These are phyloP conservation scores for Darevskia nairensis DNA, from an alignment of 2,797 vertebrate species.

Conservation along the genomic window DNA sequence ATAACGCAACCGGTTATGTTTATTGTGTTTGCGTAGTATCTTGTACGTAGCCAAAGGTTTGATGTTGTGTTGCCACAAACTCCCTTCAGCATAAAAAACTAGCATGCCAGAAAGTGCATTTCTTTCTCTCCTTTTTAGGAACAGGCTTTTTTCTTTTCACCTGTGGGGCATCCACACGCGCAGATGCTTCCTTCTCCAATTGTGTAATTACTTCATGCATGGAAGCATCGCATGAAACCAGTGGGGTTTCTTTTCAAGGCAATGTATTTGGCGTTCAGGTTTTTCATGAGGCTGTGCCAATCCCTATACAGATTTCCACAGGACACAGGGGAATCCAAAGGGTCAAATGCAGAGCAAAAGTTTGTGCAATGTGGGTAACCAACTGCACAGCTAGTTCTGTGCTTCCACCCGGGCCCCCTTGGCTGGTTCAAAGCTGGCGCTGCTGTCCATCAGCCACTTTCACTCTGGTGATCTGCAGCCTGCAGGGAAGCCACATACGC, in stretches of 20 bases:
- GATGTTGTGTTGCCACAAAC: not conserved
- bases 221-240: not conserved
- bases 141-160: not conserved
- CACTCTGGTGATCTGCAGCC: too few relatives aligned
- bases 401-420: not conserved
- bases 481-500: not conserved
- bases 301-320: not conserved
- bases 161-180: not conserved
- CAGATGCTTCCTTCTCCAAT: accelerated
- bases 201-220: not conserved
- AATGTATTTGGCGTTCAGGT: too few relatives aligned
- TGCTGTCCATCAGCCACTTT: not conserved
- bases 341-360: too few relatives aligned
- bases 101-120: not conserved
- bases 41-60: too few relatives aligned
- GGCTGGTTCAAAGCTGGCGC: too few relatives aligned
- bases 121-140: not conserved
- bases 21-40: too few relatives aligned
- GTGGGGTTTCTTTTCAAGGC: not conserved
- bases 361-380: not conserved
- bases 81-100: not conserved
- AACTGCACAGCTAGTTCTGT: not conserved
- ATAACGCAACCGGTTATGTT: too few relatives aligned
- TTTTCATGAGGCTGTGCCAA: too few relatives aligned
- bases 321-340: too few relatives aligned